These are phyloP conservation scores for Mycetomoellerius zeteki DNA, from an alignment of 1,140 invertebrate genomes.

Conservation along the genomic window DNA sequence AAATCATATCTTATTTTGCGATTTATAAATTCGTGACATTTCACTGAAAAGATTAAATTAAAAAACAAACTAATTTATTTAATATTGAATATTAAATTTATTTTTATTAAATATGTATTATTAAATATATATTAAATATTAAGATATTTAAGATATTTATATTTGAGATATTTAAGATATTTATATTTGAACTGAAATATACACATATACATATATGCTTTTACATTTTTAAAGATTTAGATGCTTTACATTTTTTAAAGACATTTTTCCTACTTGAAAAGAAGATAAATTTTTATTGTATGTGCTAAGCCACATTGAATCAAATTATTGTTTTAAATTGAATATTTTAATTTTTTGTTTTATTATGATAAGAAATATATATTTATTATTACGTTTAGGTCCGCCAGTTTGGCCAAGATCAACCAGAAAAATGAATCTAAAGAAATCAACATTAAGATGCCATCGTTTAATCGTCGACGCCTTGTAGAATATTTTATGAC, in stretches of 20 bases:
- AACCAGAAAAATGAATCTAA: not conserved
- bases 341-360: not conserved
- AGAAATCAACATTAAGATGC: not conserved
- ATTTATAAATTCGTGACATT: not conserved
- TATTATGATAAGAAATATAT: not conserved
- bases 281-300: not conserved
- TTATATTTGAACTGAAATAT: not conserved
- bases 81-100: not conserved
- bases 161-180: not conserved
- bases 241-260: no score
- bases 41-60: not conserved
- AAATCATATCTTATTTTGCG: not conserved
- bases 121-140: not conserved
- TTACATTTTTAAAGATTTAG: no score
- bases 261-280: not conserved
- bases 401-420: not conserved
- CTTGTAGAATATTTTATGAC: not conserved
- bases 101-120: not conserved
- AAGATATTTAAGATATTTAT: not conserved
- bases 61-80: not conserved
- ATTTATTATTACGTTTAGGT: not conserved
- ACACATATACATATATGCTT: no score
- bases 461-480: not conserved
- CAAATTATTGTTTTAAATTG: not conserved
- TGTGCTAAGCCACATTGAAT: not conserved